phyloP scores from a whole-genome alignment of 2,113 vertebrate genomes.

The Prolemur simus region DNA sequence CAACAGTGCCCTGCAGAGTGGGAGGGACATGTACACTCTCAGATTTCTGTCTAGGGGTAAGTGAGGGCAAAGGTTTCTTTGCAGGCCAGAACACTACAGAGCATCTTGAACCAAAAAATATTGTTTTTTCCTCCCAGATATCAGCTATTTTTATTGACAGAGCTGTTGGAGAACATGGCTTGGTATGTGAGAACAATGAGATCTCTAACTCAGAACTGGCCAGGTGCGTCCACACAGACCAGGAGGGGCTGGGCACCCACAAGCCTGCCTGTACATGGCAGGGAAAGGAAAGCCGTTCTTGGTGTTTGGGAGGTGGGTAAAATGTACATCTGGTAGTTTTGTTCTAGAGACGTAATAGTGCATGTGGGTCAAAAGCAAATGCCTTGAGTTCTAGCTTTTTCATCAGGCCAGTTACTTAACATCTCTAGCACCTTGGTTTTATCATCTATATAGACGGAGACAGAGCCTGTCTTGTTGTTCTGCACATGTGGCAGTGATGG shows the following conservation, averaged over 20 bases:
- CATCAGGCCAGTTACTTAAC: not conserved
- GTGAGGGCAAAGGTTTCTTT: not conserved
- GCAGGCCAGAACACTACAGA: not conserved
- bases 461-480: not conserved
- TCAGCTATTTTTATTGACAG: not conserved
- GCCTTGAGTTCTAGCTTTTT: not conserved
- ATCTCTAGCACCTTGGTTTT: not conserved
- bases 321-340: not conserved
- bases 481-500: rapidly evolving
- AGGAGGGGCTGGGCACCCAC: not conserved
- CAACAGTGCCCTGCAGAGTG: not conserved
- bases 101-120: not conserved
- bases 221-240: not conserved
- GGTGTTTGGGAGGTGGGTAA: not conserved
- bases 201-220: too few species aligned
- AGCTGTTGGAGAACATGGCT: not conserved
- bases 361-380: not conserved
- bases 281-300: not conserved
- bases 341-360: not conserved
- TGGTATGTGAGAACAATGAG: not conserved
- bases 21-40: not conserved
- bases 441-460: not conserved
- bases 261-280: rapidly evolving
- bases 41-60: not conserved
- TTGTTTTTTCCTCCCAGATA: rapidly evolving